These are phyloP conservation scores for Aplocera efformata DNA, from an alignment of 2,888 invertebrate species.

Conservation along the genomic window DNA sequence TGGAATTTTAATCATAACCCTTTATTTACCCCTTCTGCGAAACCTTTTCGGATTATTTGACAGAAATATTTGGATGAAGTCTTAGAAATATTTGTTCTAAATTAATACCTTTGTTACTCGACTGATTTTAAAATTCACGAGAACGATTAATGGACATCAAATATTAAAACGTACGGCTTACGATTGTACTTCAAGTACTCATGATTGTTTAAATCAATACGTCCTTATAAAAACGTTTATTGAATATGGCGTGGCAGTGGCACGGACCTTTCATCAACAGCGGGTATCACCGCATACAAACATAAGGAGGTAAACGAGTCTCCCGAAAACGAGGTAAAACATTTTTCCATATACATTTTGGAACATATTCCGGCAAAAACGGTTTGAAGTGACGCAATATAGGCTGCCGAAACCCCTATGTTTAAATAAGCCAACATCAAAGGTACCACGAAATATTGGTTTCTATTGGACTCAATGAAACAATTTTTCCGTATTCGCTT, in stretches of 20 bases:
- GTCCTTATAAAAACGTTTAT: too few relatives aligned
- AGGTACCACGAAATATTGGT: conserved; percentile 53
- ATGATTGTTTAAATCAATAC: too few relatives aligned
- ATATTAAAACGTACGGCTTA: too few relatives aligned
- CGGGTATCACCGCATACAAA: conserved; percentile 21
- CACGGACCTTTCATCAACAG: conserved; percentile 13
- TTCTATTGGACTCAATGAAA: conserved; percentile 50
- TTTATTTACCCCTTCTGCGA: conserved; percentile 21
- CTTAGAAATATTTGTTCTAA: too few relatives aligned
- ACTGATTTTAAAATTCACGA: too few relatives aligned
- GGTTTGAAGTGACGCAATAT: conserved; percentile 58
- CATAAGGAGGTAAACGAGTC: conserved; percentile 24
- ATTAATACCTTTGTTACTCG: too few relatives aligned
- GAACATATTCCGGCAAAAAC: conserved; percentile 40
- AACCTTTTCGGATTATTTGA: conserved; percentile 25
- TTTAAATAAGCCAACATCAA: conserved; percentile 71
- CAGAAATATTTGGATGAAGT: conserved; percentile 14
- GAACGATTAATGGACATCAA: too few relatives aligned
- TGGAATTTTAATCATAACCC: background rate
- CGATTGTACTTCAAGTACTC: too few relatives aligned
- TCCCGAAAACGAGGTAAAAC: conserved; percentile 29
- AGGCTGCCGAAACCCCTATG: conserved; percentile 53
- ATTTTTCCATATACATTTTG: conserved; percentile 37
- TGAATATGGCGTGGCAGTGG: too few relatives aligned
- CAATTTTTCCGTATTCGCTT: conserved; percentile 42